phyloP scores from a whole-genome alignment of 2,888 invertebrate genomes.

The Helicoverpa assulta region DNA sequence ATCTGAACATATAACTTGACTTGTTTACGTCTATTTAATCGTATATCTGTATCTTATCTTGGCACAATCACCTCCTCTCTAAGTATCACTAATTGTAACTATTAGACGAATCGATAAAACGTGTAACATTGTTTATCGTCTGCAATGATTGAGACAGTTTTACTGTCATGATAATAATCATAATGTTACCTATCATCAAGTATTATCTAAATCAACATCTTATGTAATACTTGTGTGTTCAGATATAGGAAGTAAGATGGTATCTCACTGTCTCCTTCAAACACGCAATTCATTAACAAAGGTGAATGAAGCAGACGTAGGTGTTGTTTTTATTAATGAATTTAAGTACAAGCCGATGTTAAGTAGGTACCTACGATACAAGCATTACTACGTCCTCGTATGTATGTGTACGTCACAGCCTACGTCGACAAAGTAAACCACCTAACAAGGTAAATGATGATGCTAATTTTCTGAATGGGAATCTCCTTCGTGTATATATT shows the following conservation, averaged over 20 bases:
- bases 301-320: background rate
- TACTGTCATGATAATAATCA: constrained; percentile 28
- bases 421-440: constrained; percentile 1
- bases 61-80: constrained; percentile 25
- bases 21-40: constrained; percentile 55
- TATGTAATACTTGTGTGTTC: constrained; percentile 31
- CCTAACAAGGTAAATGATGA: constrained; percentile 18
- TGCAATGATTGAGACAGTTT: constrained; percentile 12
- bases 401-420: constrained; percentile 12
- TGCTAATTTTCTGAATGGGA: constrained; percentile 6
- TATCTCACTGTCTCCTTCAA: constrained; percentile 1
- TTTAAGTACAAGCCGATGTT: background rate
- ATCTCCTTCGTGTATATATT: background rate
- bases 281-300: constrained; percentile 33
- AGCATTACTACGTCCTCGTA: constrained; percentile 9
- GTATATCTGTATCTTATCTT: constrained; percentile 59
- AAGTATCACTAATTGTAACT: constrained; percentile 42
- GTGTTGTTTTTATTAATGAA: constrained; percentile 36
- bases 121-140: constrained; percentile 22
- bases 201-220: constrained; percentile 34
- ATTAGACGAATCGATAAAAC: constrained; percentile 32
- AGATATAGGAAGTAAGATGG: constrained; percentile 28
- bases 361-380: background rate
- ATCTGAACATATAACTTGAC: constrained; percentile 59
- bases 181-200: constrained; percentile 9